Conservation (phyloP, 1,140 invertebrate genomes). For the Drosophila pachea region DNA sequence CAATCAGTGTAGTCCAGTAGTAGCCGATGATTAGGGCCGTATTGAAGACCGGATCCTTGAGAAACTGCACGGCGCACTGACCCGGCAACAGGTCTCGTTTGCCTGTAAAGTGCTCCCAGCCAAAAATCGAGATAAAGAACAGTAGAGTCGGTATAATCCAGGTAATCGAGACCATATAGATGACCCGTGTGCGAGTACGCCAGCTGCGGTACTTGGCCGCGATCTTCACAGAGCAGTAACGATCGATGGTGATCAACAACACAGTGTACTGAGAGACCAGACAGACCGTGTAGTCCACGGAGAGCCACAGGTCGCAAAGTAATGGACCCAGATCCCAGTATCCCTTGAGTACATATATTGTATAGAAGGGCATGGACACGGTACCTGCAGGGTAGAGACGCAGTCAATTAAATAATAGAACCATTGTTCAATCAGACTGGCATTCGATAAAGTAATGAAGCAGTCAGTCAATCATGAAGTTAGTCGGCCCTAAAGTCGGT, state of each 20-base stretch:
- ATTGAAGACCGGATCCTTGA: constrained; percentile 98
- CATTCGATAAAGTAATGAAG: background rate
- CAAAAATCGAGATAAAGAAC: constrained; percentile 99
- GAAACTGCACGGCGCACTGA: constrained; percentile 98
- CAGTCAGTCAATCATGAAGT: background rate
- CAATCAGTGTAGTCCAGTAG: constrained; percentile 97
- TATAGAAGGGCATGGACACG: constrained; percentile 97
- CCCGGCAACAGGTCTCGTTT: constrained; percentile 91
- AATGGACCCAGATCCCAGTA: constrained; percentile 98
- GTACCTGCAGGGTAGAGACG: constrained; percentile 82
- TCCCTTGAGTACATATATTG: constrained; percentile 96
- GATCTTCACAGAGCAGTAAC: constrained; percentile 99
- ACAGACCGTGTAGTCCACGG: constrained; percentile 99
- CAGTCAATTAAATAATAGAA: too few relatives aligned
- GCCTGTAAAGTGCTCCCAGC: constrained; percentile 98
- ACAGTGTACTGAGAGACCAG: constrained; percentile 99
- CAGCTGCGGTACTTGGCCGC: constrained; percentile 98
- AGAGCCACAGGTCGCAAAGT: constrained; percentile 98
- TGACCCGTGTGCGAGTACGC: constrained; percentile 95
- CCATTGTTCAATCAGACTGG: too few relatives aligned
- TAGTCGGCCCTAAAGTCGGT: background rate
- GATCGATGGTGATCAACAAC: constrained; percentile 97
- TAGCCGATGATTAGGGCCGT: constrained; percentile 98
- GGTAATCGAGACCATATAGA: constrained; percentile 96
- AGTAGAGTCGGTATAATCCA: constrained; percentile 98